Base-by-base conservation (phyloP, 2,113 vertebrate species). In the Abramis brama region DNA sequence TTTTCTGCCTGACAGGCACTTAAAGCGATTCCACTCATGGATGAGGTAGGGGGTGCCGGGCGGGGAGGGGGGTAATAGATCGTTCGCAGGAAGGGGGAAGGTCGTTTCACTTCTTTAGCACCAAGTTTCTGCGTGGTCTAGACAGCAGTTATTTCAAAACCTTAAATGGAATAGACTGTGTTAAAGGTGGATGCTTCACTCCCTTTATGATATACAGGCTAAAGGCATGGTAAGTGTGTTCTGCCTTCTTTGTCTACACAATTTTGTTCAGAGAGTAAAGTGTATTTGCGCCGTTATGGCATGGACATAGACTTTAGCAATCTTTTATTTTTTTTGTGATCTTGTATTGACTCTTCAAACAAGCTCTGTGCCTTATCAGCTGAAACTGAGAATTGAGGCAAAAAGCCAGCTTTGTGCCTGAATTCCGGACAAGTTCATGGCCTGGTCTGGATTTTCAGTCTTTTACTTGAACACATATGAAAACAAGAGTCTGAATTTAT, bases 311-410 rank as follows among this genome's bases (percentile, higher is more conserved):
- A 57, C 25, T 73, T 23, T 33, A 1, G 15, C 36, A 50, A 39
- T 57, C 55, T 82, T 10, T 71, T 2, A 30, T 30, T 30, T n/a
- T 27, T 30, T 78, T 10, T 59, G 75, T 81, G 84, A 62, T 78
- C 83, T 84, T 86, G 17, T 77, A 55, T 68, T 83, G 64, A 55
- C 82, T 88, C 52, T 84, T 82, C 59, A 88, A 85, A 86, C 86
- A 89, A 82, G 76, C 71, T 82, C 10, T 15, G 52, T 59, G 81
- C 82, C 74, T 88, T 88, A 89, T 89, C 86, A 82, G 84, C 55
- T 52, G 71, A 60, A 81, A 70, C 59, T 73, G 57, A 43, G 74
- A 68, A 43, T 60, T 73, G 52, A 64, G 78, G 76, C 73, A 59
- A 85, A 87, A 87, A 82, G 82, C 30, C 77, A 84, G 88, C 60